Evolutionary conservation across 1,140 invertebrate genomes (phyloP).

Genomic region (Drepana arcuata): DNA sequence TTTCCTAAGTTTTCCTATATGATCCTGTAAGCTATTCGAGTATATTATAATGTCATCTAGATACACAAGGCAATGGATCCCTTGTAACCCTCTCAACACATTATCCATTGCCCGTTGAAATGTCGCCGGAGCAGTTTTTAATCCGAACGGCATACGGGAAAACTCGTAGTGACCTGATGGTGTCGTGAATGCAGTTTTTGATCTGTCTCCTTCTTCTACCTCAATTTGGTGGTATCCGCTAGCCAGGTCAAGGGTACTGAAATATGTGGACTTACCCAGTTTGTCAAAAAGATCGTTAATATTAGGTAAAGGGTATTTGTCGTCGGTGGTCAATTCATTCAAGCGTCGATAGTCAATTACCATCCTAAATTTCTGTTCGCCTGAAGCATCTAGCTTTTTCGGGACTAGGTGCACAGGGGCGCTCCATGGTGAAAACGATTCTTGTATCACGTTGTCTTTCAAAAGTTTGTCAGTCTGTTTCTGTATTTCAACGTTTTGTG

Average conservation of each 20-base stretch:
- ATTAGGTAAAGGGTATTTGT: conserved; percentile 7
- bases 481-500: conserved; percentile 1
- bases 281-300: conserved; percentile 12
- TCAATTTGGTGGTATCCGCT: conserved; percentile 19
- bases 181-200: conserved; percentile 10
- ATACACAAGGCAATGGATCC: conserved; percentile 13
- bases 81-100: conserved; percentile 13
- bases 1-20: conserved; percentile 10
- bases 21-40: conserved; percentile 11
- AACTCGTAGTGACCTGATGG: conserved; percentile 6
- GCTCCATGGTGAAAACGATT: conserved; percentile 2
- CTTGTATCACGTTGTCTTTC: conserved; percentile 1
- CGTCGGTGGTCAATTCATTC: conserved; percentile 14
- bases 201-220: conserved; percentile 4
- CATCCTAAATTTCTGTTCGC: conserved; percentile 11
- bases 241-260: conserved; percentile 10
- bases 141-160: conserved; percentile 12
- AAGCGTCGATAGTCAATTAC: conserved; percentile 1
- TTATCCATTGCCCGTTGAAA: conserved; percentile 5
- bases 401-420: neutral
- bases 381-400: conserved; percentile 13
- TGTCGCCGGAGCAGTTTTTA: conserved; percentile 17
- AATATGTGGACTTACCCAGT: conserved; percentile 13
- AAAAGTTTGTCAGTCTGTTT: conserved; percentile 3
- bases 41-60: conserved; percentile 18